A percentile compares a stretch with the other conserved stretches of the same genome.
phyloP scores from a whole-genome alignment of 2,797 vertebrate species.

The Lophius americanus region DNA sequence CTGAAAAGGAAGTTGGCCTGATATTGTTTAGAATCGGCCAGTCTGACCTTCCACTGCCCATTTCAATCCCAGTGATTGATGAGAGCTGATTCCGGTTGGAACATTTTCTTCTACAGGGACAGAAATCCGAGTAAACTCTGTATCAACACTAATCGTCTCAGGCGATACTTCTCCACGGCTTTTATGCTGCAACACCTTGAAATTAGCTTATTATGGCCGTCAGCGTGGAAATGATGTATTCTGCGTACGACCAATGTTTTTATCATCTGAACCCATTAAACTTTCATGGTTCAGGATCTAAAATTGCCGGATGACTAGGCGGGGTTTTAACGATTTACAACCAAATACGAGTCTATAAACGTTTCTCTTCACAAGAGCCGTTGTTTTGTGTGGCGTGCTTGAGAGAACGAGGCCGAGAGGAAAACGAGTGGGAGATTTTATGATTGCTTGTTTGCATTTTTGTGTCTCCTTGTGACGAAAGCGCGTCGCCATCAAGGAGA shows the following conservation, averaged over 20 bases:
- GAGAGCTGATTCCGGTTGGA: no score
- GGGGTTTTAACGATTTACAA: constrained; percentile 26
- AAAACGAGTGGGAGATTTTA: constrained; percentile 3
- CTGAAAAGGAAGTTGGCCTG: no score
- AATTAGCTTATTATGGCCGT: constrained; percentile 42
- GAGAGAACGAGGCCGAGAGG: not conserved
- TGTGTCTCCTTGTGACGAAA: constrained; percentile 65
- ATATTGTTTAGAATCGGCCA: no score
- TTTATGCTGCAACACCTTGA: constrained; percentile 45
- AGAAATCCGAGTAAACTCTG: no score
- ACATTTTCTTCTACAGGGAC: no score
- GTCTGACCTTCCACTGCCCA: no score
- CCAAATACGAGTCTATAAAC: constrained; percentile 10
- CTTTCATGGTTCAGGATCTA: constrained; percentile 9
- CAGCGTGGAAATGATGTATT: constrained; percentile 17
- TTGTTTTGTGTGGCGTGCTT: not conserved
- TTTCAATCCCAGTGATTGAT: no score
- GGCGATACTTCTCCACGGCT: constrained; percentile 27
- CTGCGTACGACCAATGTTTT: not conserved
- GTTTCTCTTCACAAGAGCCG: not conserved
- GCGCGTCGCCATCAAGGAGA: constrained; percentile 76
- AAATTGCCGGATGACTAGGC: constrained; percentile 3
- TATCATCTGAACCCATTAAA: not conserved
- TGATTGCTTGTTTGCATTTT: constrained; percentile 55
- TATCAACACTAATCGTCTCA: not conserved